Base-by-base conservation (phyloP, 2,113 vertebrate genomes). In the Nothobranchius furzeri region DNA sequence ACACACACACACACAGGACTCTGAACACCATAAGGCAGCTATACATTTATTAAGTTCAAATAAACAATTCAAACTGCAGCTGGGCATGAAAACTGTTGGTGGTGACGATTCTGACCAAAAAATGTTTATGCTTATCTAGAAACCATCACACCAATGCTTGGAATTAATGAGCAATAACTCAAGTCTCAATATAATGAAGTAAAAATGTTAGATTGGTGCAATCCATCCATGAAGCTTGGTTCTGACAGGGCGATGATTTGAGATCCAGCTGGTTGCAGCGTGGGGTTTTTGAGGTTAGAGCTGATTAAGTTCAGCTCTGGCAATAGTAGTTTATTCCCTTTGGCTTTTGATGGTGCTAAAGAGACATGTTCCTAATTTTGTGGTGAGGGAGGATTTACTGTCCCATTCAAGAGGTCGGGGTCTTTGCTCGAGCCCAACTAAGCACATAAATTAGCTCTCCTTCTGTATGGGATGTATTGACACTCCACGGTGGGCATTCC, bases 71-170 rank as follows among this genome's bases (percentile, higher is more conserved):
- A 48, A 53, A 24, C 6, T 52, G 12, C 51, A 61, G 25, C 15
- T 30, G 42, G 0, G 36, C 51, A 20, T 43, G 49, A 14, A 35
- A 5, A 13, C 15, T 54, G 49, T 15, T 70, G 43, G 64, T 65
- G n/a, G 37, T 36, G 49, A 15, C 9, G 25, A 11, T 36, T 40
- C 9, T 55, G 55, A 24, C 56, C 60, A 40, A 14, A 9, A n/a
- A 1, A 1, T 20, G 30, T 58, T 10, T 45, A 51, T 20, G 36
- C 59, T 20, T 57, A 53, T 46, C 37, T 7, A 30, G 45, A 48
- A 42, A 45, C 7, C 64, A 56, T 50, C 52, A 24, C 17, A 50
- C 3, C 62, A 42, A 70, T 36, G 50, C 53, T 59, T 46, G 8
- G 53, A 35, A 60, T 53, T 43, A 30, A 40, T 51, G 49, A 68